Evolutionary conservation across 1,140 invertebrate genomes (phyloP), one percentile per base, ranked within the genome.

Genomic region (Meteorus sp.): DNA sequence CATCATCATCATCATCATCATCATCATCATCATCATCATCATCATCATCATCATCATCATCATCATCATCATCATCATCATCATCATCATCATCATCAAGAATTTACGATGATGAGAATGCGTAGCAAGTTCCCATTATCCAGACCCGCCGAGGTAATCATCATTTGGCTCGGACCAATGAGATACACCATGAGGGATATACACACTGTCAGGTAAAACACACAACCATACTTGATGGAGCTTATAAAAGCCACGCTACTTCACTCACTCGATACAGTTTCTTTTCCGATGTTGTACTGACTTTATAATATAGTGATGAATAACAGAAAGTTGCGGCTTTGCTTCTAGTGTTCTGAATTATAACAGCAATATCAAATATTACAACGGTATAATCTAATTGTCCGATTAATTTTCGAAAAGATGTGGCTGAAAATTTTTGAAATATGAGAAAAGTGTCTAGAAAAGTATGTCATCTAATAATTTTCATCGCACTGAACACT

Each of bases 191-290:
- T 61, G 45, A 44, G 35, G 44, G 19, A n/a, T n/a, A n/a, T n/a
- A n/a, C n/a, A n/a, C 44, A 17, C 29, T 22, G 53, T 43, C 23
- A 55, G 57, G 51, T 47, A 43, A 59, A 51, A 45, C 39, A 56
- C 39, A 43, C n/a, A n/a, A n/a, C n/a, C 17, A 29, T 13, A 45
- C 9, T 33, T 43, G 29, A 17, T 56, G 35, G 37, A 60, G 53
- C 56, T 64, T 66, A 66, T 68, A 68, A 68, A 68, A 61, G 43
- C 57, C 59, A 37, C 54, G 15, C 58, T 50, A 39, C 31, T 47
- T 51, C 59, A 17, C 1, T 33, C 48, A 17, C 37, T 33, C 39
- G 59, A 59, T 54, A 63, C 63, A 67, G 65, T 67, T 61, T 65
- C 59, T 56, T 48, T 23, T 58, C 52, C 47, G 55, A 52, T 61